Base-by-base conservation (phyloP, 2,888 invertebrate species). In the Brenthis ino region DNA sequence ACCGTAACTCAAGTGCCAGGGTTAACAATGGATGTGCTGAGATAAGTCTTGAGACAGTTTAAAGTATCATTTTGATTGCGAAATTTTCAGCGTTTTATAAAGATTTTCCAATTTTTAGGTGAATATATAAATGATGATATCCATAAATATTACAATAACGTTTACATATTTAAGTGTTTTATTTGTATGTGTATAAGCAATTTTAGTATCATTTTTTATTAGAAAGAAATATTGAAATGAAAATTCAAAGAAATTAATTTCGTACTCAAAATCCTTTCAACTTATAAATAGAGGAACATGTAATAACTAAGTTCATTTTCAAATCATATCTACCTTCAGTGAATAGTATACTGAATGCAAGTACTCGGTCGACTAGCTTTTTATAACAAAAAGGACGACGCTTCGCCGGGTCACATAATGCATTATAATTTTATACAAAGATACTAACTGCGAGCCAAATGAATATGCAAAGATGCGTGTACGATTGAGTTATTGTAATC, bases 341-440 rank as follows among this genome's bases (percentile, higher is more conserved):
- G 51, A 53, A 53, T 54, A 33, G 20, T 33, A 43, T 53, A 37
- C 33, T 5, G 57, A 37, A 57, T 54, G 48, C 11, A 55, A 48
- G 6, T 16, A 20, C 14, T 37, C 51, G n/a, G 55, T 56, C 48
- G 24, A 56, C 55, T 63, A 63, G 68, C 71, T 69, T 68, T 68
- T 66, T 68, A 66, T 57, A 68, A 70, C 61, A 71, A 72, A 72
- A 72, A 68, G 65, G 64, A 63, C 69, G 67, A 69, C 64, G 79
- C 77, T 70, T 77, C 68, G 78, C 78, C 79, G 77, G 87, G 87
- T 89, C 89, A 86, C 85, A 89, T 91, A 90, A 91, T 91, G 89
- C 90, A 91, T 92, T 93, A 93, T 93, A 91, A 93, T 92, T 91
- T 92, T 88, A 92, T 92, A 93, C 91, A 91, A 91, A 89, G 91